These are phyloP conservation scores for Leptopilina boulardi DNA, from an alignment of 1,140 invertebrate genomes.

Conservation along the genomic window DNA sequence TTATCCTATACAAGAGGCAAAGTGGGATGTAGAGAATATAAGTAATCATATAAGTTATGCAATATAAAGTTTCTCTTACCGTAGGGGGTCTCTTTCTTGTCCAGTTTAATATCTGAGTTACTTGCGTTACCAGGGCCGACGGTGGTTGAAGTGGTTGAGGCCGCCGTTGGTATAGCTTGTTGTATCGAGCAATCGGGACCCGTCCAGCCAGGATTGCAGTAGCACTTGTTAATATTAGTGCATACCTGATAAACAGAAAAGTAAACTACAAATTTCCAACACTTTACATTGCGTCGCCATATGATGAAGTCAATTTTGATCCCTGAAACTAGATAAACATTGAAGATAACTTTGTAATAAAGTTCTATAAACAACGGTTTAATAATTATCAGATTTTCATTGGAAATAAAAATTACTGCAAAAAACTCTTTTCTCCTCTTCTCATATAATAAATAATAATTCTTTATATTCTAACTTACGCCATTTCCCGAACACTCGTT, in stretches of 20 bases:
- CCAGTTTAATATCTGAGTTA: slow-evolving; percentile 83
- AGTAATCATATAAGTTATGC: slow-evolving; percentile 23
- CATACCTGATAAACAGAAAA: slow-evolving; percentile 82
- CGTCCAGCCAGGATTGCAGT: slow-evolving; percentile 92
- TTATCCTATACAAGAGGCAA: neutral
- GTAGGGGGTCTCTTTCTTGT: slow-evolving; percentile 92
- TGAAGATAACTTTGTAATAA: too few species aligned
- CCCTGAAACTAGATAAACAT: neutral
- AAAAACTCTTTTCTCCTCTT: too few species aligned
- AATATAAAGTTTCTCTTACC: slow-evolving; percentile 77
- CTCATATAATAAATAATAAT: too few species aligned
- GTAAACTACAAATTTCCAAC: neutral
- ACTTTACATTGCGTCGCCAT: neutral
- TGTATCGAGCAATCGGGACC: slow-evolving; percentile 92
- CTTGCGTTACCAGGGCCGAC: slow-evolving; percentile 71
- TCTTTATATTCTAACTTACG: slow-evolving; percentile 78
- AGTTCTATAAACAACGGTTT: too few species aligned
- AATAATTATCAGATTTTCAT: too few species aligned
- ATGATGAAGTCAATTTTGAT: neutral
- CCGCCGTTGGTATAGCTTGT: slow-evolving; percentile 80
- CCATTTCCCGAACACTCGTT: slow-evolving; percentile 95
- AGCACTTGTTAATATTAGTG: slow-evolving; percentile 94
- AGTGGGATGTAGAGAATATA: neutral
- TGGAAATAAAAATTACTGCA: too few species aligned
- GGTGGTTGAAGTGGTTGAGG: slow-evolving; percentile 73